Conservation (phyloP, 2,797 vertebrate genomes). For the Argyrosomus regius region DNA sequence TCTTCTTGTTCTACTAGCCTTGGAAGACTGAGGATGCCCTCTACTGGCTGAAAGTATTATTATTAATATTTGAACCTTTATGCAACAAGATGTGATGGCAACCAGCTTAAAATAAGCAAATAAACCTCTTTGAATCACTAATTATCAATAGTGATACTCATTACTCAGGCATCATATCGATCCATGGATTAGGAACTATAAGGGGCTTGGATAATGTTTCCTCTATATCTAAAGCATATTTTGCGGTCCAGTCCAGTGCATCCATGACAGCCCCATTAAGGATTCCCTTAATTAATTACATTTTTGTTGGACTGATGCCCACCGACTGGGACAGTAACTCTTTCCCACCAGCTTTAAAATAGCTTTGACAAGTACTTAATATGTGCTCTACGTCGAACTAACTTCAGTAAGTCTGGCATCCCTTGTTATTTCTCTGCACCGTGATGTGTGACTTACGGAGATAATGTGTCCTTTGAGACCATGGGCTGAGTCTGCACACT, state of each 20-base stretch:
- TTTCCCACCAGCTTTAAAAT: not conserved
- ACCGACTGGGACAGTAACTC: not conserved
- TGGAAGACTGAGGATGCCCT: constrained; percentile 48
- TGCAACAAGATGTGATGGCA: not conserved
- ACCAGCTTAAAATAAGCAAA: not conserved
- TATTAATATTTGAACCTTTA: not conserved
- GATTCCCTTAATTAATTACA: not conserved
- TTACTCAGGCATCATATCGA: not conserved
- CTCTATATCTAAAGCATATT: not conserved
- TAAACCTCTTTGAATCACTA: not conserved
- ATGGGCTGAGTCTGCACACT: constrained; percentile 97
- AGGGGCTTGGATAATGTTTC: not conserved
- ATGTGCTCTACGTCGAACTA: not conserved
- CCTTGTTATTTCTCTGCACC: not conserved
- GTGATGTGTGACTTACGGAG: constrained; percentile 88
- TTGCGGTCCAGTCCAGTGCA: not conserved
- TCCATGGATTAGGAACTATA: not conserved
- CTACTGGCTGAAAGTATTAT: constrained; percentile 54
- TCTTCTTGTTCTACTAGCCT: not conserved
- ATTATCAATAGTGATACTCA: not conserved
- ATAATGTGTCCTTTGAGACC: constrained; percentile 99
- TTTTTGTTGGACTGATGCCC: not conserved
- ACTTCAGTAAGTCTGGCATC: not conserved
- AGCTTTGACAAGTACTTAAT: not conserved
- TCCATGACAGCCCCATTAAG: not conserved